Percentiles rank a stretch among this genome's conserved stretches.
Conservation (phyloP, 2,888 invertebrate genomes). For the Polymixis flavicincta region DNA sequence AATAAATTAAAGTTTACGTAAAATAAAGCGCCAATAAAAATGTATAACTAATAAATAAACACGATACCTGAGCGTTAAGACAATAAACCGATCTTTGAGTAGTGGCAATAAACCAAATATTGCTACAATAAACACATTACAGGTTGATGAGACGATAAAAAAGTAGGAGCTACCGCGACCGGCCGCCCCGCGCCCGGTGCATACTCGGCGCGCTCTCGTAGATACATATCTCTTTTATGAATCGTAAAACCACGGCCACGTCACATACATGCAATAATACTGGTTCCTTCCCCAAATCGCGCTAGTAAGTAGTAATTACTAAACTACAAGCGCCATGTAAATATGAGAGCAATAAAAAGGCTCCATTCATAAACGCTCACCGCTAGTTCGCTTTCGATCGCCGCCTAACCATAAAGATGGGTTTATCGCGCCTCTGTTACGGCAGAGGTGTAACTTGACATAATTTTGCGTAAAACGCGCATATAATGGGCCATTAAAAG, state of each 20-base stretch:
- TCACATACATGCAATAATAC: constrained; percentile 86
- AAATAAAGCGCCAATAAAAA: constrained; percentile 90
- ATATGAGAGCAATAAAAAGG: constrained; percentile 88
- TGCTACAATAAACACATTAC: constrained; percentile 90
- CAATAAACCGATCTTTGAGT: constrained; percentile 89
- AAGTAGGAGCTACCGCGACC: constrained; percentile 68
- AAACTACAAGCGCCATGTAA: constrained; percentile 85
- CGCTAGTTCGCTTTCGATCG: constrained; percentile 88
- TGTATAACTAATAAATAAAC: constrained; percentile 91
- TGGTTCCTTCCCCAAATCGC: constrained; percentile 87
- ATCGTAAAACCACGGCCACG: constrained; percentile 85
- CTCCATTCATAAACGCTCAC: constrained; percentile 87
- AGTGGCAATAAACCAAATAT: constrained; percentile 90
- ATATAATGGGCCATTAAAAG: constrained; percentile 90
- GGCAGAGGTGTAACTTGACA: constrained; percentile 90
- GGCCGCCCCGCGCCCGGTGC: constrained; percentile 64
- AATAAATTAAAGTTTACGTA: constrained; percentile 90
- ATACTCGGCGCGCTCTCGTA: constrained; percentile 73
- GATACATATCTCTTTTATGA: constrained; percentile 89
- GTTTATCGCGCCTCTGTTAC: constrained; percentile 89
- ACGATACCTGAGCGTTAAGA: constrained; percentile 90
- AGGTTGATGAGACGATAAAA: constrained; percentile 88
- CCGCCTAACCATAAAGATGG: constrained; percentile 88
- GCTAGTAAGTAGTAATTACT: constrained; percentile 86
- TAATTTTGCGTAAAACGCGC: constrained; percentile 90